Evolutionary conservation across 2,113 vertebrate species (phyloP).

Genomic region (Megaceryle maxima): DNA sequence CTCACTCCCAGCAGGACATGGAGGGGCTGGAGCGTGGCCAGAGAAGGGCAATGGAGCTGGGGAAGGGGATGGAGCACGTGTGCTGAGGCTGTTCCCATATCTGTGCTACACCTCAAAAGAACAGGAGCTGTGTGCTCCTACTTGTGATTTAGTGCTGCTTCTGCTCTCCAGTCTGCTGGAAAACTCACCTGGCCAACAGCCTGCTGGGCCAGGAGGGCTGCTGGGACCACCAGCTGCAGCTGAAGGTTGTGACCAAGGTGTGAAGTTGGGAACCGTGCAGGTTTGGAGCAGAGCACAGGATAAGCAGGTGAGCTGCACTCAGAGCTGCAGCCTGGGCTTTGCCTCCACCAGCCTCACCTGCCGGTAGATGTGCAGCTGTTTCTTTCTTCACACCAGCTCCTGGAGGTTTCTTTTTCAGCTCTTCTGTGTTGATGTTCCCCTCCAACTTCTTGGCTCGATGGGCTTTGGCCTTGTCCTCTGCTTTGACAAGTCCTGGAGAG

Average conservation of each 20-base stretch:
- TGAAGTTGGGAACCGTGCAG: neutral
- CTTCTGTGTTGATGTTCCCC: constrained; percentile 73
- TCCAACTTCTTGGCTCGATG: constrained; percentile 85
- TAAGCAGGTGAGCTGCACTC: neutral
- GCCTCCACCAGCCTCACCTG: constrained; percentile 53
- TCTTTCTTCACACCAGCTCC: constrained; percentile 79
- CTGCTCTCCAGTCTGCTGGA: neutral
- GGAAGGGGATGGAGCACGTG: too few relatives aligned
- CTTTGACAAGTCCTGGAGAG: constrained; percentile 88
- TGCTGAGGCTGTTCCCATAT: neutral
- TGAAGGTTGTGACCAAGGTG: neutral
- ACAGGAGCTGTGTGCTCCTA: neutral
- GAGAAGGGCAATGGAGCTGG: too few relatives aligned
- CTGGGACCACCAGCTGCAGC: rapidly evolving
- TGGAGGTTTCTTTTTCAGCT: constrained; percentile 79
- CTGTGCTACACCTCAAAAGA: neutral
- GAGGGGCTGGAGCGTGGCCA: too few relatives aligned
- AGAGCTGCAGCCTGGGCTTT: neutral
- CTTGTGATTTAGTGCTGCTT: neutral
- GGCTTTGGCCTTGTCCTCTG: constrained; percentile 92
- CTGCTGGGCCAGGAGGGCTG: rapidly evolving
- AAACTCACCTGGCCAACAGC: neutral
- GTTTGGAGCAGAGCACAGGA: neutral
- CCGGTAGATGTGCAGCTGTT: neutral
- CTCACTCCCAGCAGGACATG: too few relatives aligned